Percentiles rank a stretch among this genome's conserved stretches.
Evolutionary conservation across 1,140 invertebrate genomes (phyloP).

Genomic region (Apolygus lucorum): DNA sequence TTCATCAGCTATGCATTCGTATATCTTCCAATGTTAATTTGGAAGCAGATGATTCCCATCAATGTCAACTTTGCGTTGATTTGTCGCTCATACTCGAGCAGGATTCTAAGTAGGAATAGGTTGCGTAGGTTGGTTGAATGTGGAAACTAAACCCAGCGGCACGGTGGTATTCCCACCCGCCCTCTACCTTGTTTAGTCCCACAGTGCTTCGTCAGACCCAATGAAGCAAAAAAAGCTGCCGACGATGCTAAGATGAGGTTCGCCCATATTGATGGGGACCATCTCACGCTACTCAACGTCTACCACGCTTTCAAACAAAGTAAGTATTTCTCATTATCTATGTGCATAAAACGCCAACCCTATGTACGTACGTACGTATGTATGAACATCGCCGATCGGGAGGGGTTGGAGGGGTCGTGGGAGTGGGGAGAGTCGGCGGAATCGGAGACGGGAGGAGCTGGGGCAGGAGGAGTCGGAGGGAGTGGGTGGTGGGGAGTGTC

Average conservation of each 20-base stretch:
- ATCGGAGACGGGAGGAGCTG: no score
- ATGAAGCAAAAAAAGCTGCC: constrained; percentile 96
- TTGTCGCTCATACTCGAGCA: constrained; percentile 23
- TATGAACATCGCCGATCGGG: no score
- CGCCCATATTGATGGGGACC: constrained; percentile 99
- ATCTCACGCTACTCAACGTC: constrained; percentile 88
- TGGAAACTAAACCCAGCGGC: constrained; percentile 48
- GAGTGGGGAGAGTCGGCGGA: no score
- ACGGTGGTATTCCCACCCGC: constrained; percentile 43
- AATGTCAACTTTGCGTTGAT: no score
- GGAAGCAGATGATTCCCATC: not conserved
- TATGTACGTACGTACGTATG: no score
- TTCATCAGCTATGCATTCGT: no score
- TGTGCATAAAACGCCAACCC: no score
- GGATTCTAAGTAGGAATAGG: constrained; percentile 41
- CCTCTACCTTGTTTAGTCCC: constrained; percentile 64
- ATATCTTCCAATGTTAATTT: no score
- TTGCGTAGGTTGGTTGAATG: constrained; percentile 42
- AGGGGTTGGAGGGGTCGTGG: no score
- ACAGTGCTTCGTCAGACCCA: constrained; percentile 98
- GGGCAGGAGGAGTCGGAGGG: no score
- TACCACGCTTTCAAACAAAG: constrained; percentile 99
- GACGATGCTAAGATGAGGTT: constrained; percentile 99
- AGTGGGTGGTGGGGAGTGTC: no score
- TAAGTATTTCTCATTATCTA: no score